phyloP scores from a whole-genome alignment of 2,888 invertebrate species.

The Acleris sparsana region DNA sequence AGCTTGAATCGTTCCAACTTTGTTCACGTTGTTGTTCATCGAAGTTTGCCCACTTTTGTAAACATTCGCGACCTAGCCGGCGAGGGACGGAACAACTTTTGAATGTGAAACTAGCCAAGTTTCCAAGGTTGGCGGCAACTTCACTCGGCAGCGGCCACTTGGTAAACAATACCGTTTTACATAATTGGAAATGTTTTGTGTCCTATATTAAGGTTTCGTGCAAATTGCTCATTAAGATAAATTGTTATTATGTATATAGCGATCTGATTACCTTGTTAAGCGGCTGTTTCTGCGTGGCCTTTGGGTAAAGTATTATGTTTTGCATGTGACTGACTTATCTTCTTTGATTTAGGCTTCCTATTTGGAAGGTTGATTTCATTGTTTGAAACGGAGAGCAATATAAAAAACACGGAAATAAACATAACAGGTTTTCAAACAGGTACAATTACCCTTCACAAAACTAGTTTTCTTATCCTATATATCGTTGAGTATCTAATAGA shows the following conservation, averaged over 20 bases:
- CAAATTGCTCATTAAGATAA: constrained; percentile 41
- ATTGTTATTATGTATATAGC: neutral
- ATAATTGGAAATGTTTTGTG: constrained; percentile 55
- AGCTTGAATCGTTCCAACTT: constrained; percentile 64
- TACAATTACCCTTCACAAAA: too few species aligned
- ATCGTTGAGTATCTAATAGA: neutral
- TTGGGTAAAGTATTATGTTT: constrained; percentile 10
- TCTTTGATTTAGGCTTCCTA: constrained; percentile 17
- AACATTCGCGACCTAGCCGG: constrained; percentile 54
- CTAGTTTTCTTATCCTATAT: neutral
- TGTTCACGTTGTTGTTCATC: constrained; percentile 63
- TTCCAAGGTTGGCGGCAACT: constrained; percentile 64
- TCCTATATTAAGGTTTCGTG: constrained; percentile 42
- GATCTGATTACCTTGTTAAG: neutral
- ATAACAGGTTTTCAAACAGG: too few species aligned
- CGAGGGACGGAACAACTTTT: constrained; percentile 56
- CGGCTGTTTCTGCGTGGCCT: constrained; percentile 5
- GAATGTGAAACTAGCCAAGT: constrained; percentile 64
- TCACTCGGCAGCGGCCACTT: constrained; percentile 44
- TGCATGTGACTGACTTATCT: constrained; percentile 22
- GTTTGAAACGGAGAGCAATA: too few species aligned
- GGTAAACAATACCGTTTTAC: constrained; percentile 60
- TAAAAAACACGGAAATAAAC: too few species aligned
- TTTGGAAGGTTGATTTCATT: neutral
- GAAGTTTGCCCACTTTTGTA: constrained; percentile 69